These are phyloP conservation scores for Drosophila simulans DNA, from an alignment of 1,140 invertebrate species.

Conservation along the genomic window DNA sequence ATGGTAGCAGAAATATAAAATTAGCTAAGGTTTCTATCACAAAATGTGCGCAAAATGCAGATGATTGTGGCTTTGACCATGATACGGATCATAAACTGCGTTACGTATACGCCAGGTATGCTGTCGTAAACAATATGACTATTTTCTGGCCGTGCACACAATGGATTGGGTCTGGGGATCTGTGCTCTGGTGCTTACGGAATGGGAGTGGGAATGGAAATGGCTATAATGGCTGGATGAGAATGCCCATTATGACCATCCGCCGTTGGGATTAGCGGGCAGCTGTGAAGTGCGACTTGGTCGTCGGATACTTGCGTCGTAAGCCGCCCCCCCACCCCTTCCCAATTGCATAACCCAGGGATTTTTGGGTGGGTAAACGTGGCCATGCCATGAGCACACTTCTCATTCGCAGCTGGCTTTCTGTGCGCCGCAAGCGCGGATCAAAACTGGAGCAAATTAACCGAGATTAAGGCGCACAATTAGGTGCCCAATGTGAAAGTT, in stretches of 20 bases:
- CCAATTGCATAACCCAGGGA: slow-evolving; percentile 23
- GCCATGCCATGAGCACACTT: not conserved
- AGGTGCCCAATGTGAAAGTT: slow-evolving; percentile 82
- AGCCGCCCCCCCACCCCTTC: no score
- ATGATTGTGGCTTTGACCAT: slow-evolving; percentile 1
- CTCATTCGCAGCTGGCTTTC: not conserved
- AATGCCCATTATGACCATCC: slow-evolving; percentile 14
- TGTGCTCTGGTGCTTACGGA: not conserved
- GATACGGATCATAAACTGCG: slow-evolving; percentile 19
- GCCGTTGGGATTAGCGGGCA: slow-evolving; percentile 24
- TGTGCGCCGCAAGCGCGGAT: slow-evolving; percentile 48
- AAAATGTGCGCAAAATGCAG: not conserved
- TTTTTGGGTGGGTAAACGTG: not conserved
- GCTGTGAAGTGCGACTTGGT: slow-evolving; percentile 34
- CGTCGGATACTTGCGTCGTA: no score
- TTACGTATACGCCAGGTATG: not conserved
- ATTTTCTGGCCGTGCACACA: slow-evolving; percentile 13
- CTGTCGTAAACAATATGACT: slow-evolving; percentile 8
- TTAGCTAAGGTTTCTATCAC: not conserved
- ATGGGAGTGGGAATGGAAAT: slow-evolving; percentile 19
- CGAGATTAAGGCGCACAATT: slow-evolving; percentile 78
- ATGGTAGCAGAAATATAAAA: not conserved
- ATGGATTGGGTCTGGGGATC: not conserved
- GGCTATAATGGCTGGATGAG: slow-evolving; percentile 3
- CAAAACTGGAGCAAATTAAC: slow-evolving; percentile 80